A percentile compares a stretch with the other conserved stretches of the same genome.
Evolutionary conservation across 2,797 vertebrate genomes (phyloP).

Genomic region (Cetoscarus ocellatus): DNA sequence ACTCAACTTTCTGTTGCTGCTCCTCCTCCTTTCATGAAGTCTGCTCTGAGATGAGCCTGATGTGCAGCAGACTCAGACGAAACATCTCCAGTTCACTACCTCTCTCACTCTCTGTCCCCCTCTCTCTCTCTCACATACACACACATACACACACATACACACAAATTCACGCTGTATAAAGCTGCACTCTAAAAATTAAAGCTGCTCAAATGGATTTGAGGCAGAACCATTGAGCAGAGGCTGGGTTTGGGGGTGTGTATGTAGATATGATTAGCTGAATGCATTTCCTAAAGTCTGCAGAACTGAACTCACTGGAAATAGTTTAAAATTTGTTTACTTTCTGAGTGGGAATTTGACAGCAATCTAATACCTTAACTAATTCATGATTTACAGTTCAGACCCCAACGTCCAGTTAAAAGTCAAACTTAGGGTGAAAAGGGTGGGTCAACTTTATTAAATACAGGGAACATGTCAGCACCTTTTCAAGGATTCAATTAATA

Average conservation of each 20-base stretch:
- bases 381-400: constrained; percentile 31
- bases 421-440: background rate
- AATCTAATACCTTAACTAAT: constrained; percentile 44
- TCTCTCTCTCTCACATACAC: no score
- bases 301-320: constrained; percentile 39
- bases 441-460: background rate
- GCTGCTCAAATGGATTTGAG: constrained; percentile 79
- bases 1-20: constrained; percentile 58
- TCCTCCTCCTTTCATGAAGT: constrained; percentile 68
- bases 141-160: constrained; percentile 15
- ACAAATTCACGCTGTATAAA: constrained; percentile 34
- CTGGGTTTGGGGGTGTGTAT: constrained; percentile 59
- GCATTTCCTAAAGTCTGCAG: constrained; percentile 56
- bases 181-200: constrained; percentile 73
- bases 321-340: constrained; percentile 36
- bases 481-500: background rate
- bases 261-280: constrained; percentile 68
- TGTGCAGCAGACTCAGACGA: constrained; percentile 32
- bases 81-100: constrained; percentile 23
- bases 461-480: background rate
- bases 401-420: background rate
- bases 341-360: constrained; percentile 14
- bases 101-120: background rate
- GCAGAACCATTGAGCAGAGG: constrained; percentile 67
- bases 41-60: constrained; percentile 51